Evolutionary conservation across 2,888 invertebrate species (phyloP), one percentile per base, ranked within the genome.

Genomic region (Metacarcinus magister): DNA sequence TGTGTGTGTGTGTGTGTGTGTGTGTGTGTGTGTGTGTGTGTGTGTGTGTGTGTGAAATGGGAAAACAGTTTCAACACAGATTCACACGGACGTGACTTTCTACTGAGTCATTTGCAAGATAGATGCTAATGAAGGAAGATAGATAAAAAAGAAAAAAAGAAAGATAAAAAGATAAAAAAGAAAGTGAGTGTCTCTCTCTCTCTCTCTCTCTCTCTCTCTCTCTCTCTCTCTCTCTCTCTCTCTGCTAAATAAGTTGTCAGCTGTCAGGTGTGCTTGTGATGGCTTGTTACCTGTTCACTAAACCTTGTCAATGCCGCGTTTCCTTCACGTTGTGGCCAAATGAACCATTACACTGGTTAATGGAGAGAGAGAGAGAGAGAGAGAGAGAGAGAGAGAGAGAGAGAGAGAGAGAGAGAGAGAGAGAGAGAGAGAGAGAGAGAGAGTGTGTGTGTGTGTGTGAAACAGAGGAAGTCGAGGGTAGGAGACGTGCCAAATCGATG

Each of bases 181-280:
- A 13, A 4, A 75, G 75, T 28, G 28, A 19, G 19, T 2, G 2
- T 19, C 67, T 19, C n/a, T 5, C 67, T 19, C 19, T 5, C 82
- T 82, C 82, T 82, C 82, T 82, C 82, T 82, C 82, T 82, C 82
- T 82, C 82, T 82, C 82, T 82, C 82, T 82, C 82, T 82, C 82
- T 82, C 82, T 82, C 82, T 82, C 82, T 82, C 82, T 67, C 67
- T 67, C 67, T 67, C 67, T 67, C 67, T 67, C 67, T 67, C 67
- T 67, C n/a, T 19, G 5, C 48, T 48, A 5, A 8, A 5, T 48
- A 5, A 8, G 7, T 13, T 60, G 10, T 60, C 60, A 2, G 2
- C 5, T 23, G 19, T 1, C 67, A 23, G 19, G 67, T 67, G 5
- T 67, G 67, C 67, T n/a, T 67, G 19, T 5, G 67, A 67, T 67